Conservation (phyloP, 2,113 vertebrate genomes). For the Patagioenas fasciata region DNA sequence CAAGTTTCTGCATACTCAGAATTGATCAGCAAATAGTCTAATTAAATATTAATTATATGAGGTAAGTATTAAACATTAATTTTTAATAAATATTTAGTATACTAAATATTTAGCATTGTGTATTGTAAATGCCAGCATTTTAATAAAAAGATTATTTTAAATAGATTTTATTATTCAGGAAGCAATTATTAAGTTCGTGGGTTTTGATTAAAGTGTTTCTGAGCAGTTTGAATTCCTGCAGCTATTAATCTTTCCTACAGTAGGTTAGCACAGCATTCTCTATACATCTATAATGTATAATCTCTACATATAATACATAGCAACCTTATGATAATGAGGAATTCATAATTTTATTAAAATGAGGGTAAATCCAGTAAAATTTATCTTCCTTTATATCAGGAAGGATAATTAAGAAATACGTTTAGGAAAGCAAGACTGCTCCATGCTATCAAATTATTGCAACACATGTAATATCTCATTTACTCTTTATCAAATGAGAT, state of each 20-base stretch:
- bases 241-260: background rate
- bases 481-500: background rate
- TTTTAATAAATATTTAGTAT: background rate
- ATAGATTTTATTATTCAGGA: background rate
- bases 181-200: background rate
- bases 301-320: background rate
- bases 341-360: conserved; percentile 27
- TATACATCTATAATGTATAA: background rate
- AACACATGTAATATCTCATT: conserved; percentile 10
- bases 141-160: background rate
- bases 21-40: background rate
- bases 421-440: background rate
- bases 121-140: background rate
- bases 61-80: background rate
- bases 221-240: background rate
- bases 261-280: background rate
- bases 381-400: conserved; percentile 47
- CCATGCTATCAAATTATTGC: conserved; percentile 35
- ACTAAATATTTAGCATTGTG: background rate
- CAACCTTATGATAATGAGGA: background rate
- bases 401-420: conserved; percentile 41
- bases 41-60: background rate
- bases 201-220: background rate
- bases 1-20: background rate
- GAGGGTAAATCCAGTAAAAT: background rate